Conservation (phyloP, 2,113 vertebrate genomes). For the Onychorhynchus coronatus region DNA sequence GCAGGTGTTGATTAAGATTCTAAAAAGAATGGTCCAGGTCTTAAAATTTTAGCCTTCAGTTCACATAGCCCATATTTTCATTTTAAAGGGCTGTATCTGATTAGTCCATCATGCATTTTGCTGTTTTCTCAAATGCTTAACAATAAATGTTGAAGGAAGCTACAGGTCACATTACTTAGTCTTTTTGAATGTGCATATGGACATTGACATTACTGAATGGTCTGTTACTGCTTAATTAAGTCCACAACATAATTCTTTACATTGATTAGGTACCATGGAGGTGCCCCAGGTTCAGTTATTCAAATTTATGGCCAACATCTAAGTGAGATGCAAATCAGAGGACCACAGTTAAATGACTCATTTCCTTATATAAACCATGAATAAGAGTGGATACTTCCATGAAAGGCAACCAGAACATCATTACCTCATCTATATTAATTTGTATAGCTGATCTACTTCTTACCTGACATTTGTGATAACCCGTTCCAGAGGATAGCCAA, state of each 20-base stretch:
- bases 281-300: neutral
- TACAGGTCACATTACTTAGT: constrained; percentile 50
- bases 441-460: constrained; percentile 4
- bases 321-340: neutral
- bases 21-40: neutral
- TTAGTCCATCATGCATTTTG: neutral
- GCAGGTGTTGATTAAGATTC: neutral
- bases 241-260: constrained; percentile 30
- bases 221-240: constrained; percentile 56
- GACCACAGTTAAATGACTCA: neutral
- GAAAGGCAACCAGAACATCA: neutral
- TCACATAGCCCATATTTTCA: neutral
- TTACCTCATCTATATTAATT: neutral
- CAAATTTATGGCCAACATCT: neutral
- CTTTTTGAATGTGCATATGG: neutral
- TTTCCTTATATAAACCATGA: neutral
- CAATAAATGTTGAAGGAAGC: constrained; percentile 55
- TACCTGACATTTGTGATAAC: neutral
- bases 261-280: constrained; percentile 19
- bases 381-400: neutral
- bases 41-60: neutral
- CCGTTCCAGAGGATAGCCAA: constrained; percentile 1
- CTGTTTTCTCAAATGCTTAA: constrained; percentile 50
- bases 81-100: neutral
- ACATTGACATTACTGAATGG: constrained; percentile 50